Evolutionary conservation across 2,797 vertebrate genomes (phyloP), one percentile per base, ranked within the genome.

Genomic region (Pteronotus mesoamericanus): DNA sequence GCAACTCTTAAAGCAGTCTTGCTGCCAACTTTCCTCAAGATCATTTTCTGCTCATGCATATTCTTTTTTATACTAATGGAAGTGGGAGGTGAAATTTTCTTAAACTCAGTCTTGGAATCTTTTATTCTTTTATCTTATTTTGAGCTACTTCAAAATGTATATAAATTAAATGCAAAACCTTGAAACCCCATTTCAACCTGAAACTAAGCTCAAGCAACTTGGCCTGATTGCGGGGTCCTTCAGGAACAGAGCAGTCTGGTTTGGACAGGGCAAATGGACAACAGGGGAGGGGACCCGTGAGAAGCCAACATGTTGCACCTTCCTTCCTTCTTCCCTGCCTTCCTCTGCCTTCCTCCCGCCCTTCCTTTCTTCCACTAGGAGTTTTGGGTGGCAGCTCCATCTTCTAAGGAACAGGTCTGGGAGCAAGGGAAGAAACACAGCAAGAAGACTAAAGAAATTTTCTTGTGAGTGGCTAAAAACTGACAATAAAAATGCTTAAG

Each of bases 401-500:
- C 77, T 94, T 83, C 59, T 74, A 86, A 92, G 82, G 57, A 42
- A 42, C 53, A 48, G 15, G 61, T 94, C 57, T 86, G 93, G 94
- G 16, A 53, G 39, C 74, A 78, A 84, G 86, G 61, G 16, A 48
- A 86, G 59, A 96, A n/a, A 46, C 53, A 74, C 42, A 24, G 22
- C n/a, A 61, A 68, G 48, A 88, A 95, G 29, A 64, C 32, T 61
- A 66, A 74, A 83, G 55, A 78, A 88, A 68, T 80, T 94, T 95
- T 78, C 66, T 91, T 37, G 55, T 61, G 55, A 80, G 42, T 72
- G 66, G 91, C 77, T 83, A 78, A 90, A 86, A 89, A 57, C 21
- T 37, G 51, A 69, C 61, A 68, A 46, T 78, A 86, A 93, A 95
- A 94, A 92, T 85, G 74, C 48, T 74, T 21, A 78, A 90, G 68